phyloP scores from a whole-genome alignment of 2,113 vertebrate species.

The Pseudopipra pipra region DNA sequence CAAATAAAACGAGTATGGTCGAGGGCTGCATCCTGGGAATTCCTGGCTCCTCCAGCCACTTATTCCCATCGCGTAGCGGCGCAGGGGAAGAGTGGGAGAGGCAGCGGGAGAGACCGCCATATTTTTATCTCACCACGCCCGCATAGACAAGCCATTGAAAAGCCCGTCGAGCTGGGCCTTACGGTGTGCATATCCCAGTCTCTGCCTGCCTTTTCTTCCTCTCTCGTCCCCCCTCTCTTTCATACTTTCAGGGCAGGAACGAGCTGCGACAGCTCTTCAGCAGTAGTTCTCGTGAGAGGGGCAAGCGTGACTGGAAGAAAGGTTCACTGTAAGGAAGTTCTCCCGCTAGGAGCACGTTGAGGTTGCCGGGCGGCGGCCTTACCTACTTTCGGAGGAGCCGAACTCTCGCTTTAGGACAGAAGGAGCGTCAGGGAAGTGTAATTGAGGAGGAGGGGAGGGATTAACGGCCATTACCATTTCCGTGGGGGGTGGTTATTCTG shows the following conservation, averaged over 20 bases:
- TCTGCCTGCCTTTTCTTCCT: not conserved
- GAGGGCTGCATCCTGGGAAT: not conserved
- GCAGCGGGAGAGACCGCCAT: slow-evolving; percentile 66
- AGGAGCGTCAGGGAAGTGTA: slow-evolving; percentile 40
- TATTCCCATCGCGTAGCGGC: not conserved
- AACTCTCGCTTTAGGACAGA: slow-evolving; percentile 22
- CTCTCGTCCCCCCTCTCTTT: not conserved
- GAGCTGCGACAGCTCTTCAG: not conserved
- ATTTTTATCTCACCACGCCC: slow-evolving; percentile 71
- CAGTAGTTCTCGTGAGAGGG: not conserved
- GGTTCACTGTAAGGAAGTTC: not conserved
- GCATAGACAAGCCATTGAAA: slow-evolving; percentile 39
- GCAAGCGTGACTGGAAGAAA: not conserved
- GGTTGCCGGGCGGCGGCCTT: not conserved
- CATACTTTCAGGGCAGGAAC: not conserved
- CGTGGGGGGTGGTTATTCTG: not conserved
- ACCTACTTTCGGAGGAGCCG: slow-evolving; percentile 17
- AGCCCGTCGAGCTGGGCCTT: not conserved
- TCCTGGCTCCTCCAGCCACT: not conserved
- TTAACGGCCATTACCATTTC: slow-evolving; percentile 34
- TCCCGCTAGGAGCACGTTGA: not conserved
- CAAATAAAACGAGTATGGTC: not conserved
- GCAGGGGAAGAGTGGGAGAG: not conserved
- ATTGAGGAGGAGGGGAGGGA: slow-evolving; percentile 28
- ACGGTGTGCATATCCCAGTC: not conserved